A percentile compares a stretch with the other conserved stretches of the same genome.
phyloP scores from a whole-genome alignment of 2,113 vertebrate genomes.

The Tragelaphus strepsiceros region DNA sequence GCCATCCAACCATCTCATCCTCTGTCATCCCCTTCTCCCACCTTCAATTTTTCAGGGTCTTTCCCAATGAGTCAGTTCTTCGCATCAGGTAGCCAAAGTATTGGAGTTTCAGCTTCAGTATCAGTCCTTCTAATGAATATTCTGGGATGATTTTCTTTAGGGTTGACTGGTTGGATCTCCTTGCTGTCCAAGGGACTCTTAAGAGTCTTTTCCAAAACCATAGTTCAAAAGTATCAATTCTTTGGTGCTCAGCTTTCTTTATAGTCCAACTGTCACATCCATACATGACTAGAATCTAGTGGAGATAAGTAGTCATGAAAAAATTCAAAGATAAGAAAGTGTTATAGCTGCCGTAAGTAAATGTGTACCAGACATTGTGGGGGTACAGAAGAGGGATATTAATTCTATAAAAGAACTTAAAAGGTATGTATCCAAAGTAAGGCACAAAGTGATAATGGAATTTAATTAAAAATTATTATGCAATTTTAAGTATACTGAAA shows the following conservation, averaged over 20 bases:
- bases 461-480: neutral
- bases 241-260: neutral
- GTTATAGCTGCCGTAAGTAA: neutral
- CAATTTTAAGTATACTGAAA: neutral
- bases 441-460: neutral
- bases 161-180: neutral
- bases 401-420: neutral
- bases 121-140: neutral
- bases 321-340: neutral
- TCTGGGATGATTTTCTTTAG: neutral
- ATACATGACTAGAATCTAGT: neutral
- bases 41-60: neutral
- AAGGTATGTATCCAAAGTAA: neutral
- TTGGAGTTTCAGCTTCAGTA: neutral
- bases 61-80: neutral
- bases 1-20: neutral
- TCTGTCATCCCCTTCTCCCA: neutral
- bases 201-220: neutral
- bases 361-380: neutral
- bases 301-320: neutral
- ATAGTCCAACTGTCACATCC: neutral
- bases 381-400: neutral
- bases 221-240: neutral
- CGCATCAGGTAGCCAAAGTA: neutral
- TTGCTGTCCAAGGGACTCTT: neutral